Conservation (phyloP, 2,888 invertebrate genomes). For the Pterostichus madidus region DNA sequence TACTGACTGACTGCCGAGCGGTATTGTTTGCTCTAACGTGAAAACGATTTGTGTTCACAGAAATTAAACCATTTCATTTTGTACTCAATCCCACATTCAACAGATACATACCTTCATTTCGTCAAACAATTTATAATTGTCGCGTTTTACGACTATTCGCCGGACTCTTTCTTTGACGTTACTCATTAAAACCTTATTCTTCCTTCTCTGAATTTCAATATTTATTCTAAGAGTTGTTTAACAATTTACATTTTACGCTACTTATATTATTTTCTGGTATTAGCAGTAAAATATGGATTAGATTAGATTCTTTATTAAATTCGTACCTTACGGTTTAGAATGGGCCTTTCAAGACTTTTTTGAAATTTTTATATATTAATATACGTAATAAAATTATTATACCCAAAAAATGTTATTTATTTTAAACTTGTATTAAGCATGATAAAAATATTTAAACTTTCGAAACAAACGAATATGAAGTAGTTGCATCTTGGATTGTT, state of each 20-base stretch:
- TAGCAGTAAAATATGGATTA: too few relatives aligned
- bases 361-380: too few relatives aligned
- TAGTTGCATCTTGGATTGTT: too few relatives aligned
- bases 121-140: constrained; percentile 43
- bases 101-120: constrained; percentile 21
- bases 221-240: background rate
- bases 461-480: too few relatives aligned
- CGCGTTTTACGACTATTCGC: background rate
- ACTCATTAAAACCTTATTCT: background rate
- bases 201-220: background rate
- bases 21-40: constrained; percentile 38
- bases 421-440: too few relatives aligned
- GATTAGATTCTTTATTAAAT: too few relatives aligned
- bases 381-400: too few relatives aligned
- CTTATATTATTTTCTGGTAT: too few relatives aligned
- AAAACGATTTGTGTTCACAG: constrained; percentile 36
- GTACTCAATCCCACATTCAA: background rate
- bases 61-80: constrained; percentile 27
- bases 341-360: too few relatives aligned
- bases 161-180: background rate
- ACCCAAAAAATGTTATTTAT: too few relatives aligned
- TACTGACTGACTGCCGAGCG: background rate
- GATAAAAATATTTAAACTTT: too few relatives aligned
- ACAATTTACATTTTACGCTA: background rate
- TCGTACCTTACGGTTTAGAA: too few relatives aligned